A percentile compares a stretch with the other conserved stretches of the same genome.
Conservation (phyloP, 1,140 invertebrate genomes). For the Acyrthosiphon pisum region DNA sequence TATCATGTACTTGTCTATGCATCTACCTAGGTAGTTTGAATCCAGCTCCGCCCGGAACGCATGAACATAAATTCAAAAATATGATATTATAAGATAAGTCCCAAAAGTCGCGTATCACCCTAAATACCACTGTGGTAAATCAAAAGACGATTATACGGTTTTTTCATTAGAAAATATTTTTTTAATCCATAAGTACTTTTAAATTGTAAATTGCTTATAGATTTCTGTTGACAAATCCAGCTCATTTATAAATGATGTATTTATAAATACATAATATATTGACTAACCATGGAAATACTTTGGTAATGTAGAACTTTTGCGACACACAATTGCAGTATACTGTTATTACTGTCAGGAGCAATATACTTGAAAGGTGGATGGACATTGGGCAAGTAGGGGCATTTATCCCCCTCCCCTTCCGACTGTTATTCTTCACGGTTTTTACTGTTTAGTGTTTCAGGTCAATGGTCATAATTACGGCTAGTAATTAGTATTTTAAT, state of each 20-base stretch:
- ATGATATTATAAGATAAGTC: background rate
- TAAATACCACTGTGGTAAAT: background rate
- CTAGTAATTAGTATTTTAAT: no score
- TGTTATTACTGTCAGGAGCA: no score
- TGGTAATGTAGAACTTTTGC: background rate
- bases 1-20: no score
- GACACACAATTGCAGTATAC: no score
- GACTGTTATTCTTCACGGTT: background rate
- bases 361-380: no score
- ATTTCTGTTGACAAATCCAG: background rate
- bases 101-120: background rate
- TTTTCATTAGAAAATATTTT: no score
- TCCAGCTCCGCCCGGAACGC: accelerated
- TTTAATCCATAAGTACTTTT: background rate
- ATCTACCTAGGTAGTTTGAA: background rate
- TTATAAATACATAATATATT: background rate
- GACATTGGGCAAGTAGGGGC: background rate
- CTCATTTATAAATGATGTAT: no score
- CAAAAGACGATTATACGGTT: background rate
- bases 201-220: background rate
- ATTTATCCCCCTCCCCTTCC: no score
- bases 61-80: background rate
- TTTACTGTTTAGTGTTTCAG: background rate
- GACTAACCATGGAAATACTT: background rate
- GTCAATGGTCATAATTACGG: no score